A percentile compares a stretch with the other conserved stretches of the same genome.
Evolutionary conservation across 1,140 invertebrate species (phyloP).

Genomic region (Rhagoletis pomonella): DNA sequence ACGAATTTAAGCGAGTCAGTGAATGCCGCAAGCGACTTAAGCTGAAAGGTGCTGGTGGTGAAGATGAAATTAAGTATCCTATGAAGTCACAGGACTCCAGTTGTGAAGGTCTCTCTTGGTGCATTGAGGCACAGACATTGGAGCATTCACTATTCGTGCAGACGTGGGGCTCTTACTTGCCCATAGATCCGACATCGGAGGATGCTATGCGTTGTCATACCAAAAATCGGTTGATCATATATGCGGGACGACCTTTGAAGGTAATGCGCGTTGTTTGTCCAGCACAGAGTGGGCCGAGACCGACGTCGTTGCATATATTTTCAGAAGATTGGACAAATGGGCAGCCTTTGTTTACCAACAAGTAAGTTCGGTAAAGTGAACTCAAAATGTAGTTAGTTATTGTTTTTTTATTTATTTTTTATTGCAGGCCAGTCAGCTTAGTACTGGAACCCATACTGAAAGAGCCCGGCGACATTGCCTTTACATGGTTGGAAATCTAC

Average conservation of each 20-base stretch:
- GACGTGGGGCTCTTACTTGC: constrained; percentile 82
- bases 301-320: constrained; percentile 83
- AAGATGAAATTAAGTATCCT: constrained; percentile 78
- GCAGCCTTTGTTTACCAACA: constrained; percentile 69
- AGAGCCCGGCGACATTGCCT: constrained; percentile 81
- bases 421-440: constrained; percentile 75
- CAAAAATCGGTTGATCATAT: constrained; percentile 79
- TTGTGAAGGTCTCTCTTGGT: constrained; percentile 84
- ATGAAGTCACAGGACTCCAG: constrained; percentile 78
- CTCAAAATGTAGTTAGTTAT: not conserved
- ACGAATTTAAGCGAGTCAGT: constrained; percentile 79
- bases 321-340: constrained; percentile 82
- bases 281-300: constrained; percentile 79
- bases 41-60: constrained; percentile 79
- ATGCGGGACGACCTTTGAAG: constrained; percentile 79
- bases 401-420: constrained; percentile 13
- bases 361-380: constrained; percentile 63
- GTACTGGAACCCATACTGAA: constrained; percentile 83
- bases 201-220: constrained; percentile 79
- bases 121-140: constrained; percentile 81
- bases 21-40: constrained; percentile 81
- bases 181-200: constrained; percentile 75
- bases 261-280: constrained; percentile 85
- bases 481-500: constrained; percentile 84
- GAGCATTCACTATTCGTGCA: constrained; percentile 84